Base-by-base conservation (phyloP, 2,113 vertebrate species). In the Pardalotus punctatus region DNA sequence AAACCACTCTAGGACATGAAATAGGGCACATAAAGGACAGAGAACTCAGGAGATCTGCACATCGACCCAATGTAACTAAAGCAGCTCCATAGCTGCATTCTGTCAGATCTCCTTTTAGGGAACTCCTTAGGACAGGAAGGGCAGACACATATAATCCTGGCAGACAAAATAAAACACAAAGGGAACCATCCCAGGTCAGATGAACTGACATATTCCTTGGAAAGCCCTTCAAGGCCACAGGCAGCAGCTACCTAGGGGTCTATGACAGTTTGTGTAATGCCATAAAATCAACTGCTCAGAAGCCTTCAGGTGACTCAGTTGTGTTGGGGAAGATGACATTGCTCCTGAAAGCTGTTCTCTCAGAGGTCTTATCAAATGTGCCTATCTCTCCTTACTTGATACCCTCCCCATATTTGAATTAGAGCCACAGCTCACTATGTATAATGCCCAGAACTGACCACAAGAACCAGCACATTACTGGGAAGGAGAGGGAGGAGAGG, bases 21-120 rank as follows among this genome's bases (percentile, higher is more conserved):
- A 45, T 0, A 35, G 43, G 77, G 28, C 31, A 72, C 11, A 2
- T 4, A 3, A 25, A 36, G 22, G 8, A 51, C 3, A 3, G 74
- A 50, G 45, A 65, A 33, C 67, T 21, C 28, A 23, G 25, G 53
- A 88, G 67, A 61, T 23, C 12, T 16, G 21, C 48, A n/a, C 36
- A 28, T 11, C 1, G 1, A 31, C 31, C 28, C 8, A 33, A 50
- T 7, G 6, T 21, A 66, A 71, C 27, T 21, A 2, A 45, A 53
- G 50, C 14, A 57, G 48, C 57, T 71, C 38, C 56, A 62, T 3
- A 69, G 45, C 36, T 62, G 74, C 51, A 38, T 11, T 62, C 38
- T 17, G 12, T 42, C 57, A 9, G 6, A n/a, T 22, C 48, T 56
- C 15, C 42, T 40, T 71, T 57, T 43, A 48, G 36, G 23, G 22